Conservation (phyloP, 2,797 vertebrate species). For the Syngnathus rostellatus region DNA sequence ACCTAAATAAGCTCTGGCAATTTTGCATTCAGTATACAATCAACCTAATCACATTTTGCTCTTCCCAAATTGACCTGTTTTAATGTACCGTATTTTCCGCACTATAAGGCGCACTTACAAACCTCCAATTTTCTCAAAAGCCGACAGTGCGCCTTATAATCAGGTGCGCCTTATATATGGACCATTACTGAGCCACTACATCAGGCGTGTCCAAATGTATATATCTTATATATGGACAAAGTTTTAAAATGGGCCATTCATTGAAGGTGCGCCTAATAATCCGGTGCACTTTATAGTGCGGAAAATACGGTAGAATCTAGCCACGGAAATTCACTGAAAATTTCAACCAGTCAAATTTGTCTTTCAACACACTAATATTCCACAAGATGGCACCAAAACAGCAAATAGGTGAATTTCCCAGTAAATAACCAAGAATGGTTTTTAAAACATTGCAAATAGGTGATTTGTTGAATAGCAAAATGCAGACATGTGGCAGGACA, state of each 20-base stretch:
- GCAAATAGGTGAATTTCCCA: not conserved
- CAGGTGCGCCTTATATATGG: too few relatives aligned
- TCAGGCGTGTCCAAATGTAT: too few relatives aligned
- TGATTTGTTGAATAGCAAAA: not conserved
- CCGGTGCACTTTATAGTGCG: too few relatives aligned
- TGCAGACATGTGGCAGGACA: not conserved
- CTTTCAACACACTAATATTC: not conserved
- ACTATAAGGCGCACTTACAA: too few relatives aligned
- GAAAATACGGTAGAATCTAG: not conserved
- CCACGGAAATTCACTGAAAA: not conserved
- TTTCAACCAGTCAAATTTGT: not conserved
- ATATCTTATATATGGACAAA: too few relatives aligned
- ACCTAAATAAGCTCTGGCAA: not conserved
- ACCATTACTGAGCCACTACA: too few relatives aligned
- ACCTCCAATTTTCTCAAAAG: too few relatives aligned
- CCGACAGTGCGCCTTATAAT: too few relatives aligned
- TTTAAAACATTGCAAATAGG: not conserved
- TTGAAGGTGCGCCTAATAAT: too few relatives aligned
- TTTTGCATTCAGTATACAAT: too few relatives aligned
- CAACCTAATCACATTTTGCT: not conserved
- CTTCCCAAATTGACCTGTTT: not conserved
- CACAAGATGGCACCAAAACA: not conserved
- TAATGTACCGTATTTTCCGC: too few relatives aligned
- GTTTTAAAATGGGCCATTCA: too few relatives aligned
- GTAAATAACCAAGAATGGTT: not conserved